These are phyloP conservation scores for Tillus elongatus DNA, from an alignment of 2,888 invertebrate genomes.

Conservation along the genomic window DNA sequence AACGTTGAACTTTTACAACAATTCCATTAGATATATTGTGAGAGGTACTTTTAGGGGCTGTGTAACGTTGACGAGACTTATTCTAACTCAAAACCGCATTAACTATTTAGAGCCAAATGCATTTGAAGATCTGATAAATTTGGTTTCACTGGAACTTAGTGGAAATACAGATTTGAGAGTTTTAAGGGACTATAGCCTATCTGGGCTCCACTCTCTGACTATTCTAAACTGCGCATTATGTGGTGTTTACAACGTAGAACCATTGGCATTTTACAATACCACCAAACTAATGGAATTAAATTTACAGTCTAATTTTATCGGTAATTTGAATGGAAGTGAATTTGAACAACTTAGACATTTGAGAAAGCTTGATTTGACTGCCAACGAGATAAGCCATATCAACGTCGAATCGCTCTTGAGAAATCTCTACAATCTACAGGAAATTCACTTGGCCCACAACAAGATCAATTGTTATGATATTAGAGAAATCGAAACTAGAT, in stretches of 20 bases:
- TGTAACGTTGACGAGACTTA: not conserved
- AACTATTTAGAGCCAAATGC: not conserved
- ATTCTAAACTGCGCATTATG: not conserved
- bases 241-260: not conserved
- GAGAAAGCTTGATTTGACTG: not conserved
- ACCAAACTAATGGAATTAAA: not conserved
- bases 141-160: not conserved
- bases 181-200: not conserved
- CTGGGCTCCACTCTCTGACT: not conserved
- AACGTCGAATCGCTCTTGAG: not conserved
- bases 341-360: not conserved
- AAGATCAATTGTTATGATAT: conserved; percentile 3
- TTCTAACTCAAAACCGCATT: not conserved
- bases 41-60: conserved; percentile 1
- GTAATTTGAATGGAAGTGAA: not conserved
- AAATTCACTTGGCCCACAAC: not conserved
- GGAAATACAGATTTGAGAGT: not conserved
- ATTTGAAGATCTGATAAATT: not conserved
- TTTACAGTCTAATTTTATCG: not conserved
- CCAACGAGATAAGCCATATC: not conserved
- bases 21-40: not conserved
- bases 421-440: not conserved
- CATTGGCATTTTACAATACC: not conserved
- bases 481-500: not conserved
- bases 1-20: not conserved